A percentile compares a stretch with the other conserved stretches of the same genome.
These are phyloP conservation scores for Caenorhabditis zanzibari DNA, from an alignment of 2,888 invertebrate species.

Conservation along the genomic window DNA sequence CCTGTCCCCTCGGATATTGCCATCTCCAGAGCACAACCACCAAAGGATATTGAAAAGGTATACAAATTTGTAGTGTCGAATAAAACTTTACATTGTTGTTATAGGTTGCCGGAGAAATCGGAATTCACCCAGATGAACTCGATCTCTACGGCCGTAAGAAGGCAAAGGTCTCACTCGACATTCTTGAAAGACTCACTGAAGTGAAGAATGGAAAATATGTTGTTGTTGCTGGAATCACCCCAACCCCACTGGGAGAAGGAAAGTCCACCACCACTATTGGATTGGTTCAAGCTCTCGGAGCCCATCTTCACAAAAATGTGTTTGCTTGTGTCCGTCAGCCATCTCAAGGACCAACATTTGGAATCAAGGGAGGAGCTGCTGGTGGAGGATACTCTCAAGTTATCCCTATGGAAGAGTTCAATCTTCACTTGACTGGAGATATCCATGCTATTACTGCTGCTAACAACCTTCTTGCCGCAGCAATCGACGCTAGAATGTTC, in stretches of 20 bases:
- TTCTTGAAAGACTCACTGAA: constrained; percentile 89
- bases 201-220: constrained; percentile 92
- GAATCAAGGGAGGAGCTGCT: constrained; percentile 97
- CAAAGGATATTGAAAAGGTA: constrained; percentile 79
- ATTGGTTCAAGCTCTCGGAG: constrained; percentile 91
- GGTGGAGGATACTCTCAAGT: constrained; percentile 97
- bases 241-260: constrained; percentile 98
- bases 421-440: constrained; percentile 95
- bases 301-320: constrained; percentile 89
- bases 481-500: constrained; percentile 96
- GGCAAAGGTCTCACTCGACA: constrained; percentile 92
- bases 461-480: constrained; percentile 97
- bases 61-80: background rate
- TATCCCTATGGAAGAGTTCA: constrained; percentile 99
- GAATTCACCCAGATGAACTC: constrained; percentile 89
- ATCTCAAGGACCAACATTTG: constrained; percentile 98
- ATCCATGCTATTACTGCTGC: constrained; percentile 99
- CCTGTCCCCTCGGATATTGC: constrained; percentile 95
- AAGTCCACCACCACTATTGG: constrained; percentile 97
- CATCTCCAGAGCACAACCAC: constrained; percentile 88
- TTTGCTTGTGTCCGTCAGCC: constrained; percentile 97
- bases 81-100: background rate
- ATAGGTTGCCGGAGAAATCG: constrained; percentile 81
- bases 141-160: constrained; percentile 94
- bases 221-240: constrained; percentile 97